Conservation (phyloP, 2,888 invertebrate genomes). For the Hyposoter didymator region DNA sequence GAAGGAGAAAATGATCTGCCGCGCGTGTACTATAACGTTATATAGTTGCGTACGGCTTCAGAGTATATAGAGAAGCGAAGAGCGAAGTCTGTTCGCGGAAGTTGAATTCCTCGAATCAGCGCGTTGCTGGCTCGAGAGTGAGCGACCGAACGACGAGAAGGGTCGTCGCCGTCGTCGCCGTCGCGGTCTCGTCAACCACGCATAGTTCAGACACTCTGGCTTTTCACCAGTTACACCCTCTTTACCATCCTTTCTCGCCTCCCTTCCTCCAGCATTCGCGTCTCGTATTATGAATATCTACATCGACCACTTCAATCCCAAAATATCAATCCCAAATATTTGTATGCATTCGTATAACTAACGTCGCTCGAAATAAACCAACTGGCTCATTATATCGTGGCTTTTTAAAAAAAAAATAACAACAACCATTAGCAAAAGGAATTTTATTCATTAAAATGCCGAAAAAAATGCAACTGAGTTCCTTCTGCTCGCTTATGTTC, state of each 20-base stretch:
- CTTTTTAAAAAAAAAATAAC: not conserved
- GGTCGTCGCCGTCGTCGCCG: slow-evolving; percentile 55
- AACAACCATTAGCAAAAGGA: not conserved
- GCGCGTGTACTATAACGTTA: slow-evolving; percentile 42
- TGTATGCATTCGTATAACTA: not conserved
- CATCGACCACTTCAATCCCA: not conserved
- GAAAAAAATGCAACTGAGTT: no score
- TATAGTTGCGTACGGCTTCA: slow-evolving; percentile 33
- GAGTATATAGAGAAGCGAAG: slow-evolving; percentile 46
- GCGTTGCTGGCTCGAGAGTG: slow-evolving; percentile 35
- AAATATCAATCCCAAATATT: not conserved
- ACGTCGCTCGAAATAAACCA: not conserved
- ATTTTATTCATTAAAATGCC: not conserved
- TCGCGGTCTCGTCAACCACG: slow-evolving; percentile 41
- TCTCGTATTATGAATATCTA: slow-evolving; percentile 1
- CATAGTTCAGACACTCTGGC: slow-evolving; percentile 37
- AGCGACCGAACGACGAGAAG: slow-evolving; percentile 52
- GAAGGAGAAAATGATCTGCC: slow-evolving; percentile 41
- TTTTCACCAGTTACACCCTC: slow-evolving; percentile 33
- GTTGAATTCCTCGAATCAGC: slow-evolving; percentile 74
- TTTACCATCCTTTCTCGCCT: slow-evolving; percentile 12
- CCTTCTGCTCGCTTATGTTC: not conserved
- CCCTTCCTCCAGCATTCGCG: not conserved
- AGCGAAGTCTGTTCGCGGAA: slow-evolving; percentile 74
- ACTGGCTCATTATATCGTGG: not conserved